Base-by-base conservation (phyloP, 37 sponge, comb jelly and placozoan species). In the Ephydatia muelleri region DNA sequence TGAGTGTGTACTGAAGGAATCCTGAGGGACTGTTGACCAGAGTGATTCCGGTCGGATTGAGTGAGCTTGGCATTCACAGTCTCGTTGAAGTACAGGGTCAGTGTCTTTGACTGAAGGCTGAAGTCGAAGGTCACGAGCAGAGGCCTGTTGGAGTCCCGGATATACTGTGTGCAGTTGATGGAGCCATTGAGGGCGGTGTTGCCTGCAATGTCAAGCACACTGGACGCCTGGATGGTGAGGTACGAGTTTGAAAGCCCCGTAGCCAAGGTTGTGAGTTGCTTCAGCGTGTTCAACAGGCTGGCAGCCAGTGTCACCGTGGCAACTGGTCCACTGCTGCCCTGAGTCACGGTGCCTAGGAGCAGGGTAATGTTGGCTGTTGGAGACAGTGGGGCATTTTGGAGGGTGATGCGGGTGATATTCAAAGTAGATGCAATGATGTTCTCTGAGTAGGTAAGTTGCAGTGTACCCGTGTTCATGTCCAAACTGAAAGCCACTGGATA, bases 371-470 rank as follows among this genome's bases (percentile, higher is more conserved):
- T 86, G 39, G 90, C 76, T 3, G 67, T 13, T 9, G 88, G 82
- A 27, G 36, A 26, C n/a, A 72, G 12, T 16, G 25, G 29, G 28
- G 31, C 80, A 78, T 86, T 84, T 32, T 87, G 92, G 9, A 96
- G 84, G 37, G 92, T 89, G n/a, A 96, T 73, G 11, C 77, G 66
- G 0, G 87, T 49, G 39, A 88, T 81, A 36, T 66, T 49, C 66
- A 96, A 89, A 14, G 88, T 84, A 0, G 73, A 73, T 28, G 82
- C 16, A 2, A 68, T 75, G 29, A 96, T 77, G 69, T 87, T 49
- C 69, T 96, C 97, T 65, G 92, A 88, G 81, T 90, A 96, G 2
- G 91, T 89, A 48, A 96, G 83, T 32, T 73, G 33, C 23, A 96
- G 5, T 5, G 29, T 37, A 16, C 90, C 94, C 9, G 22, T 27